Evolutionary conservation across 2,797 vertebrate species (phyloP).

Genomic region (Falco cherrug): DNA sequence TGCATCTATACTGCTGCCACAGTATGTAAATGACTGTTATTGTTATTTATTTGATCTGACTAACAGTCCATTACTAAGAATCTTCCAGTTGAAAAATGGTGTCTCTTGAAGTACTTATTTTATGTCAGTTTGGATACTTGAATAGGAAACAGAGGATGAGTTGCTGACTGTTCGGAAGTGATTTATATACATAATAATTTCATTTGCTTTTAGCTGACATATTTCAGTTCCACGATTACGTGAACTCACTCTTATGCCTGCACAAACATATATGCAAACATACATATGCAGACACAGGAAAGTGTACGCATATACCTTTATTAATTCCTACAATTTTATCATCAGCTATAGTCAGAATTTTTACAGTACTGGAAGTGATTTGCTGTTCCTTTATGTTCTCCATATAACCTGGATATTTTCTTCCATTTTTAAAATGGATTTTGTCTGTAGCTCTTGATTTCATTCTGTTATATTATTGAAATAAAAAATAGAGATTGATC

Average conservation of each 20-base stretch:
- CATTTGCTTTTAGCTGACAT: background rate
- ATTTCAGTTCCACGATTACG: background rate
- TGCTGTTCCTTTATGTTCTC: background rate
- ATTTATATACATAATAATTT: background rate
- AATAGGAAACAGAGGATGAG: background rate
- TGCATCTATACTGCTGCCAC: background rate
- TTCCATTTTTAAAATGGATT: background rate
- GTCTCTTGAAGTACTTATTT: slow-evolving; percentile 5
- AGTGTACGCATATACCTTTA: background rate
- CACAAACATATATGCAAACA: background rate
- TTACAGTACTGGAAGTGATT: background rate
- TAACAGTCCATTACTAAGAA: background rate
- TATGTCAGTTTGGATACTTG: background rate
- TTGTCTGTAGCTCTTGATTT: background rate
- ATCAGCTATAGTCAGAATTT: background rate
- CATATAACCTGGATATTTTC: background rate
- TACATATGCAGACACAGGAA: background rate
- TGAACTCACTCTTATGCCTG: background rate
- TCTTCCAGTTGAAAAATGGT: background rate
- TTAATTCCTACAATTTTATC: background rate
- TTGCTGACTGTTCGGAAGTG: background rate
- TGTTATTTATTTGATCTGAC: slow-evolving; percentile 15
- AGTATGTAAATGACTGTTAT: background rate
- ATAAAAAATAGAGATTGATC: background rate
- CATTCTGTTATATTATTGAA: background rate